These are phyloP conservation scores for Rhea americana DNA, from an alignment of 2,113 vertebrate species.

Conservation along the genomic window DNA sequence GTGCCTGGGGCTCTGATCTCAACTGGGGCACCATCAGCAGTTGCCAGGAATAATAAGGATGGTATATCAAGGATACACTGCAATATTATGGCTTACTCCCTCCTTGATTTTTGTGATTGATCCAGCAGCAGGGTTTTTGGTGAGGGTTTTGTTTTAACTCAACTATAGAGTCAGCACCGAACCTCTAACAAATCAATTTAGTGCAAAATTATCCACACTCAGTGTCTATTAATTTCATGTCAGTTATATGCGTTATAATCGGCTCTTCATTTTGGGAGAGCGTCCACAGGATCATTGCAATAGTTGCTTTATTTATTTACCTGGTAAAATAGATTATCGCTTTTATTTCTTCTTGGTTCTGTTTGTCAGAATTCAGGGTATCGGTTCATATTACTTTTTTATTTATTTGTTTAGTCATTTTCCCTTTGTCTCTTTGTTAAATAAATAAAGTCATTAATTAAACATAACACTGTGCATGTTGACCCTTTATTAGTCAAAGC, in stretches of 20 bases:
- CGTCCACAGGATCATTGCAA: fast-evolving
- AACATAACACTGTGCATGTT: fast-evolving
- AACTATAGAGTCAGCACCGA: background rate
- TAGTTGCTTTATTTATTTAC: background rate
- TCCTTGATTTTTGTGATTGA: too few relatives aligned
- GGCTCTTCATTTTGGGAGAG: fast-evolving
- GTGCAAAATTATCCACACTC: background rate
- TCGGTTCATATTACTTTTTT: background rate
- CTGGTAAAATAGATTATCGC: background rate
- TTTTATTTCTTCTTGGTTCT: background rate
- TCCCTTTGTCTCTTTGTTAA: background rate
- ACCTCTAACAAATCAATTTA: background rate
- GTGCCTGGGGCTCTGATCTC: background rate
- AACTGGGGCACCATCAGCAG: background rate
- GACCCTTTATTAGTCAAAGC: background rate
- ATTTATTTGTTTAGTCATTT: background rate
- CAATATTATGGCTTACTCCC: background rate
- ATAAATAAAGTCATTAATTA: background rate
- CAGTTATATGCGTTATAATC: fast-evolving
- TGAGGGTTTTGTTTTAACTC: background rate
- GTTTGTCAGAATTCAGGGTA: background rate
- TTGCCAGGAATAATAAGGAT: background rate
- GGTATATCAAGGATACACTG: background rate
- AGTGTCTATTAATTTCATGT: fast-evolving
- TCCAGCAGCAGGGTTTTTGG: background rate